These are phyloP conservation scores for Hypselothyrea guttata DNA, from an alignment of 2,888 invertebrate genomes.

Conservation along the genomic window DNA sequence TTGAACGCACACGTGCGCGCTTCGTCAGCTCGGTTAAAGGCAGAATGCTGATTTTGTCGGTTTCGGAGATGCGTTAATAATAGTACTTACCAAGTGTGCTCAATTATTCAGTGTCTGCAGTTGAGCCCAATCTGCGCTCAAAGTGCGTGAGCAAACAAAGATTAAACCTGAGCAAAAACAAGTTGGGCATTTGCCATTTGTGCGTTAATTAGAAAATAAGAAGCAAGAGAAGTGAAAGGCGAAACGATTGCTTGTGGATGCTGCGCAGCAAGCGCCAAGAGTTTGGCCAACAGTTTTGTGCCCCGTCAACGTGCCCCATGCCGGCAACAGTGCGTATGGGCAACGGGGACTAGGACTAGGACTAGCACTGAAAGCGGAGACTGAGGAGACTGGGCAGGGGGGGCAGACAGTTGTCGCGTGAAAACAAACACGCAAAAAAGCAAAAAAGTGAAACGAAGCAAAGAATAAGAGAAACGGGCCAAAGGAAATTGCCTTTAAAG, in stretches of 20 bases:
- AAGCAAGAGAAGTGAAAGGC: background rate
- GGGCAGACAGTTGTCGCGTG: constrained; percentile 27
- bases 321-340: constrained; percentile 45
- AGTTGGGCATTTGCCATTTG: constrained; percentile 21
- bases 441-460: constrained; percentile 2
- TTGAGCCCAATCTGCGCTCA: background rate
- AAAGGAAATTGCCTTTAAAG: constrained; percentile 28
- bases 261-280: background rate
- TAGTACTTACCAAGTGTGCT: background rate
- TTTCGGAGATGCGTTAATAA: too few species aligned
- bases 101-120: background rate
- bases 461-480: too few species aligned
- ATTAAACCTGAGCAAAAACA: constrained; percentile 7
- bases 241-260: constrained; percentile 23
- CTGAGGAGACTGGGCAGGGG: background rate
- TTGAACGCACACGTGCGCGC: constrained; percentile 41
- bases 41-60: too few species aligned
- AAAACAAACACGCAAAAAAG: constrained; percentile 54
- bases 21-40: background rate
- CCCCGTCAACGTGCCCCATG: constrained; percentile 9
- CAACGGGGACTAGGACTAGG: too few species aligned
- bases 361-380: background rate
- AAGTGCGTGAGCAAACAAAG: background rate
- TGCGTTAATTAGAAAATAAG: constrained; percentile 41
- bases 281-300: too few species aligned